A percentile compares a stretch with the other conserved stretches of the same genome.
Evolutionary conservation across 2,113 vertebrate species (phyloP).

Genomic region (Pachypanchax playfairii): DNA sequence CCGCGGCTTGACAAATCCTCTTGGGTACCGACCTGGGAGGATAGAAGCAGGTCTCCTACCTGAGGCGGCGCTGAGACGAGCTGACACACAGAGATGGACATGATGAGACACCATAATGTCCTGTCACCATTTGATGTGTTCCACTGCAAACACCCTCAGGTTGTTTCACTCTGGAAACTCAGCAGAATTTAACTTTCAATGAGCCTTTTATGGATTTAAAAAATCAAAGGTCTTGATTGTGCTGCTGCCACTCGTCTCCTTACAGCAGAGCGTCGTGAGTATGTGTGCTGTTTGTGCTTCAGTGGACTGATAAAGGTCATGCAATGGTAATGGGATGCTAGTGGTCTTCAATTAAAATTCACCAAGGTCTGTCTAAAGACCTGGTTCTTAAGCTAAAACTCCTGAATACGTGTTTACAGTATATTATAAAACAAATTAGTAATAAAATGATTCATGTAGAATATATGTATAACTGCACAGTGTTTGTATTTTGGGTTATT

Average conservation of each 20-base stretch:
- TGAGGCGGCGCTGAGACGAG: conserved; percentile 33
- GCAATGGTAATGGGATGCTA: conserved; percentile 39
- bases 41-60: conserved; percentile 35
- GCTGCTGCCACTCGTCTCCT: conserved; percentile 9
- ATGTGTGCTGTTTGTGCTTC: conserved; percentile 43
- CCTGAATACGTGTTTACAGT: too few species aligned
- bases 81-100: conserved; percentile 25
- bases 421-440: too few species aligned
- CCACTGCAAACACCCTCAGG: conserved; percentile 18
- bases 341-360: conserved; percentile 29
- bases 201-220: conserved; percentile 10
- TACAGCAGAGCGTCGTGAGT: conserved; percentile 31
- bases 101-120: conserved; percentile 46
- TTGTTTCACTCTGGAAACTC: background rate
- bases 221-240: conserved; percentile 29
- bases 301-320: conserved; percentile 57
- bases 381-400: too few species aligned
- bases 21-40: conserved; percentile 36
- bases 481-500: too few species aligned
- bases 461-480: too few species aligned
- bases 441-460: too few species aligned
- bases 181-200: conserved; percentile 11
- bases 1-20: conserved; percentile 32
- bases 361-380: too few species aligned
- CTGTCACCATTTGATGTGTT: conserved; percentile 22